Evolutionary conservation across 2,888 invertebrate species (phyloP).

Genomic region (Eupithecia centaureata): DNA sequence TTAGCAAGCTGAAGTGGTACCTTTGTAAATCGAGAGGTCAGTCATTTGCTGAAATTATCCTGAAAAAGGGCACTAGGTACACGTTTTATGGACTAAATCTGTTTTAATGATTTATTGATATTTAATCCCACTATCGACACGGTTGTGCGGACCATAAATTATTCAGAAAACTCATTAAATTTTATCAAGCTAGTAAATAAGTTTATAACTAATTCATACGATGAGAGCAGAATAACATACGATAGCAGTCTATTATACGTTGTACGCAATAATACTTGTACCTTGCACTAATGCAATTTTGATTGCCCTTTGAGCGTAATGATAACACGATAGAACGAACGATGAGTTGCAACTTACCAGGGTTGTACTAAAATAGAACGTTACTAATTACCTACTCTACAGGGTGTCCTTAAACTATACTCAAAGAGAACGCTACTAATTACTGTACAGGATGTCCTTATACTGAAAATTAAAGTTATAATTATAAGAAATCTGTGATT

Average conservation of each 20-base stretch:
- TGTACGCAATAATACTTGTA: not conserved
- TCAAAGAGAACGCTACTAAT: constrained; percentile 5
- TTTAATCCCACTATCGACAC: no score
- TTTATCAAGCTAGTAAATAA: not conserved
- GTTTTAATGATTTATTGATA: no score
- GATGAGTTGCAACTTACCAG: constrained; percentile 20
- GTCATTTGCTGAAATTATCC: no score
- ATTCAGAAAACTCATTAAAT: not conserved
- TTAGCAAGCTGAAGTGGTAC: no score
- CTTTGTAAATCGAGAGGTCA: no score
- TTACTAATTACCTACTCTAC: constrained; percentile 9
- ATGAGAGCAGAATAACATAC: not conserved
- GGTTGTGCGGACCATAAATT: no score
- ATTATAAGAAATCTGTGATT: no score
- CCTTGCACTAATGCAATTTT: constrained; percentile 24
- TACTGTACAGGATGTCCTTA: not conserved
- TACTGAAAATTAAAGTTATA: not conserved
- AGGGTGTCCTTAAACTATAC: not conserved
- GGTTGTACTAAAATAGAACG: not conserved
- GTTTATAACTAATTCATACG: not conserved
- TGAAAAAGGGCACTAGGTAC: no score
- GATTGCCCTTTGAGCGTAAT: constrained; percentile 16
- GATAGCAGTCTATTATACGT: not conserved
- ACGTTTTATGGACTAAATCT: no score
- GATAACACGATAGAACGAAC: constrained; percentile 2